A percentile compares a stretch with the other conserved stretches of the same genome.
Evolutionary conservation across 2,113 vertebrate genomes (phyloP).

Genomic region (Cavia aperea): DNA sequence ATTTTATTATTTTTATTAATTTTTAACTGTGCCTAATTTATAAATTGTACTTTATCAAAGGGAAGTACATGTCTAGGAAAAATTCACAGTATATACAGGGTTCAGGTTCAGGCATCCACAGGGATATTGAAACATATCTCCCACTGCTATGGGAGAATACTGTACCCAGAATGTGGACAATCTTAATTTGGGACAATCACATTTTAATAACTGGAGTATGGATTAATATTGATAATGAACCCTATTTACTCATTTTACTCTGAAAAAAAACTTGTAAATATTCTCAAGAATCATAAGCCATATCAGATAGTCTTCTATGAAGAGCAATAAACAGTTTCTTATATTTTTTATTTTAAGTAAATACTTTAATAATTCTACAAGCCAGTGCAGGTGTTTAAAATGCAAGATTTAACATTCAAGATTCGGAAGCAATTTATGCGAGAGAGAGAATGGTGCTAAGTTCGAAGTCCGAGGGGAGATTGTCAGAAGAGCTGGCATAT

Average conservation of each 20-base stretch:
- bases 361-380: neutral
- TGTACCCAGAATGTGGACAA: neutral
- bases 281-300: neutral
- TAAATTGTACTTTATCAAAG: neutral
- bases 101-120: neutral
- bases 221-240: neutral
- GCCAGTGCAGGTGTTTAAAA: neutral
- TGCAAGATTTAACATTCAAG: neutral
- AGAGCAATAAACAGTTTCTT: neutral
- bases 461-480: neutral
- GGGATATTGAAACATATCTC: too few species aligned
- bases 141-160: neutral
- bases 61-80: neutral
- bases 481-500: slow-evolving; percentile 10
- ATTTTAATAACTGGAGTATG: slow-evolving; percentile 16
- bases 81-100: neutral
- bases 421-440: neutral
- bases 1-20: neutral
- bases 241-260: neutral
- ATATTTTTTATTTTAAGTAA: neutral
- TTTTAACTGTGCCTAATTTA: neutral
- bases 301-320: neutral
- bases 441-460: neutral
- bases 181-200: neutral
- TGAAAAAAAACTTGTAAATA: slow-evolving; percentile 3